Base-by-base conservation (phyloP, 1,140 invertebrate genomes). In the Sminthurinus signatus region DNA sequence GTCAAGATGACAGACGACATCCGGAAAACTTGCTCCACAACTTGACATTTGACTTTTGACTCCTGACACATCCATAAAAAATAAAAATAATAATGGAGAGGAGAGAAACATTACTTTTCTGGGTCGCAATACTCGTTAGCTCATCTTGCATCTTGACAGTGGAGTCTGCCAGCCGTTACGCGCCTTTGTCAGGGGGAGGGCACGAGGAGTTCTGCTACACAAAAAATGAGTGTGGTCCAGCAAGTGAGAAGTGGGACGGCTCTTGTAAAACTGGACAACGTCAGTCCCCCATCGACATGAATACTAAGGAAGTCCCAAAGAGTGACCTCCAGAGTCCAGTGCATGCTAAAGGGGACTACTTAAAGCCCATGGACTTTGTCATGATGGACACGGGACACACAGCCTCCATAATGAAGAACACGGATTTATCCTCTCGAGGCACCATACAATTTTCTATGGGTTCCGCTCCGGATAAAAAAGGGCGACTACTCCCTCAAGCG, bases 371-470 rank as follows among this genome's bases (percentile, higher is more conserved):
- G 23, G 12, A 12, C 3, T 54, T 14, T 31, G 14, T 12, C 15
- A 31, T 54, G 5, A 27, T 10, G 10, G 27, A 54, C 29, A 54
- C 8, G 14, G 51, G 51, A n/a, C 51, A 54, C 19, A 54, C 12
- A 10, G 25, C 27, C 14, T 23, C 8, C 8, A 8, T 54, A 14
- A 23, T 28, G 5, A 3, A 8, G 10, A 23, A 12, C 8, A 21
- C 5, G 12, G 51, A 54, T 27, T 31, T 31, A 23, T 14, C 25
- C 19, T 54, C 51, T 8, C 14, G 10, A 5, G 51, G 23, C 4
- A 31, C 23, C 8, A 78, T 89, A 23, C 76, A 85, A 12, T 88
- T 88, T 0, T 89, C 89, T 0, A 78, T 90, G 5, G 77, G 88
- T n/a, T n/a, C n/a, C n/a, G n/a, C n/a, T n/a, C n/a, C n/a, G n/a